Conservation (phyloP, 1,140 invertebrate species). For the Brachionus paranguensis region DNA sequence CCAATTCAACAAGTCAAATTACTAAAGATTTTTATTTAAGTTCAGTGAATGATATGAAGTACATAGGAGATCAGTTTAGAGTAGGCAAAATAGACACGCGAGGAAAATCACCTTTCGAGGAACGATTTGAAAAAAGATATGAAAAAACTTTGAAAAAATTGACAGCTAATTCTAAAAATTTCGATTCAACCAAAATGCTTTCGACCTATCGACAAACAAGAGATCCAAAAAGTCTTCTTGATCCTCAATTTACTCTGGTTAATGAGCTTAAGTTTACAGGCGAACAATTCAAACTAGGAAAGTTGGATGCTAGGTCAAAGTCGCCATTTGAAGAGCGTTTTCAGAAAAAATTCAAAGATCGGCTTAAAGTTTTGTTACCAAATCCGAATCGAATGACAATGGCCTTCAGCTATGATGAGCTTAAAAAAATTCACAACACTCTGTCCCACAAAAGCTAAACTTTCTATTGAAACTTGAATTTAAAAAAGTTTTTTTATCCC, state of each 20-base stretch:
- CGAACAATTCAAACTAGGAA: neutral
- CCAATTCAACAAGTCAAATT: neutral
- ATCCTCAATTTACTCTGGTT: neutral
- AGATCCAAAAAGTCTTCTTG: neutral
- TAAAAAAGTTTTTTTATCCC: neutral
- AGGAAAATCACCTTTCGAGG: neutral
- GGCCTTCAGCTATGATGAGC: neutral
- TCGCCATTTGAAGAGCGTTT: constrained; percentile 34
- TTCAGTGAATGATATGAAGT: constrained; percentile 26
- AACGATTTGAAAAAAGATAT: constrained; percentile 2
- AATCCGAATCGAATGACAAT: neutral
- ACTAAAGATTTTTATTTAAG: neutral
- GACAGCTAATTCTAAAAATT: neutral
- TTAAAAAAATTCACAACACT: neutral
- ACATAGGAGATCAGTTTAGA: constrained; percentile 20
- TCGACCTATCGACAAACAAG: neutral
- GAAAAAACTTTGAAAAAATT: constrained; percentile 1
- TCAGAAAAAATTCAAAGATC: constrained; percentile 25
- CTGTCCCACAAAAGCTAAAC: neutral
- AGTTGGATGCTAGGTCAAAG: neutral
- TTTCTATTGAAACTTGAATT: neutral
- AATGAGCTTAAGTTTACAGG: constrained; percentile 32
- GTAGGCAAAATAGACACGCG: neutral
- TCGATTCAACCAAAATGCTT: neutral
- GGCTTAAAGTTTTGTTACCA: neutral